phyloP scores from a whole-genome alignment of 2,888 invertebrate genomes.

The Diaphora mendica region DNA sequence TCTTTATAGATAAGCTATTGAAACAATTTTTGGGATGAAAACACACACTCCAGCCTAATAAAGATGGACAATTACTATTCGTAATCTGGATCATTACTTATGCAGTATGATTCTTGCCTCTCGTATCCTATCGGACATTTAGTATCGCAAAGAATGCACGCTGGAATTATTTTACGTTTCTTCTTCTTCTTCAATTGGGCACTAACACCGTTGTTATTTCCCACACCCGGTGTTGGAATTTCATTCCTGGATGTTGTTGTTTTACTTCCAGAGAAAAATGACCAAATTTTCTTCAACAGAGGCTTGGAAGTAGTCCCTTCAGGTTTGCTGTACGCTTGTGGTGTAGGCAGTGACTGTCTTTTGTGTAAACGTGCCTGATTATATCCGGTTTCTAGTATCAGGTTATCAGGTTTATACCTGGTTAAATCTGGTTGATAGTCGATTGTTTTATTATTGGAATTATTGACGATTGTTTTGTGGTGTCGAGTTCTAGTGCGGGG shows the following conservation, averaged over 20 bases:
- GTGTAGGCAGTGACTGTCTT: constrained; percentile 6
- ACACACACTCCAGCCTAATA: not conserved
- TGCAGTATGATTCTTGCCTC: constrained; percentile 17
- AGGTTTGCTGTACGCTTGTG: not conserved
- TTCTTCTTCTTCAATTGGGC: constrained; percentile 14
- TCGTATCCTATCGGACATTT: constrained; percentile 40
- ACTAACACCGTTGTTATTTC: not conserved
- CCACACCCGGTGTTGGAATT: not conserved
- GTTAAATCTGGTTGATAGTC: not conserved
- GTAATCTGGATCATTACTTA: constrained; percentile 21
- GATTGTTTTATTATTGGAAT: not conserved
- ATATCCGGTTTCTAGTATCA: constrained; percentile 16
- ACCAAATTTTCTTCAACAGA: constrained; percentile 13
- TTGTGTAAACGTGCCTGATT: constrained; percentile 6
- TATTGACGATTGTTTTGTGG: not conserved
- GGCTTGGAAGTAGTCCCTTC: not conserved
- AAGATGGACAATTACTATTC: not conserved
- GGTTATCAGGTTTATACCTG: not conserved
- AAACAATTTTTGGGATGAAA: not conserved
- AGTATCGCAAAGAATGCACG: constrained; percentile 38
- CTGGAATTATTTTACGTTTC: not conserved
- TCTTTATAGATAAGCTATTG: not conserved
- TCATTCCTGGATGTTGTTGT: not conserved
- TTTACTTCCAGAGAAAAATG: not conserved
- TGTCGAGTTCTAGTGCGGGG: not conserved